A percentile compares a stretch with the other conserved stretches of the same genome.
phyloP scores from a whole-genome alignment of 2,888 invertebrate species.

The Steromphala cineraria region DNA sequence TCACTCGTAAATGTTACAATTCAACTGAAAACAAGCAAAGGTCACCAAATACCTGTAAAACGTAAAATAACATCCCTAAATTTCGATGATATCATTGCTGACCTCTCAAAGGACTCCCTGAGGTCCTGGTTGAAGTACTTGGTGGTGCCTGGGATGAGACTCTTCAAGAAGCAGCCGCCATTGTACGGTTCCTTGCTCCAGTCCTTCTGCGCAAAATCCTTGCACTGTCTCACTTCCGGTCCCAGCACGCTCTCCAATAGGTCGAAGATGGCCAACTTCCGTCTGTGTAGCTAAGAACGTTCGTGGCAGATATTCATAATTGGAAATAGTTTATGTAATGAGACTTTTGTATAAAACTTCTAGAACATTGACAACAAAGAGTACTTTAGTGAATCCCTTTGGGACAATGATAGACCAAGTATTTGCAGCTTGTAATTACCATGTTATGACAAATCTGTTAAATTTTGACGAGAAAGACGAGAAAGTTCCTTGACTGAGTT shows the following conservation, averaged over 20 bases:
- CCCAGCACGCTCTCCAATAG: conserved; percentile 73
- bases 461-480: no score
- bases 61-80: background rate
- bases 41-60: no score
- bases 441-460: no score
- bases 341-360: background rate
- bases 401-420: no score
- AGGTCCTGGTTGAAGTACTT: conserved; percentile 63
- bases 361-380: no score
- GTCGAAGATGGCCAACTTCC: conserved; percentile 72
- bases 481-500: no score
- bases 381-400: no score
- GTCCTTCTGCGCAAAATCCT: conserved; percentile 72
- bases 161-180: conserved; percentile 71
- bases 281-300: conserved; percentile 56
- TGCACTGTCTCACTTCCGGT: conserved; percentile 55
- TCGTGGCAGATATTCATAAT: no score
- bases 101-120: conserved; percentile 66
- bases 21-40: no score
- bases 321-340: no score
- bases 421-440: no score
- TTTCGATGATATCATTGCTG: background rate
- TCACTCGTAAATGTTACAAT: no score
- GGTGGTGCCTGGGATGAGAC: conserved; percentile 71
- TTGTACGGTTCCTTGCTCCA: conserved; percentile 73